Evolutionary conservation across 1,140 invertebrate genomes (phyloP).

Genomic region (Ooceraea biroi): DNA sequence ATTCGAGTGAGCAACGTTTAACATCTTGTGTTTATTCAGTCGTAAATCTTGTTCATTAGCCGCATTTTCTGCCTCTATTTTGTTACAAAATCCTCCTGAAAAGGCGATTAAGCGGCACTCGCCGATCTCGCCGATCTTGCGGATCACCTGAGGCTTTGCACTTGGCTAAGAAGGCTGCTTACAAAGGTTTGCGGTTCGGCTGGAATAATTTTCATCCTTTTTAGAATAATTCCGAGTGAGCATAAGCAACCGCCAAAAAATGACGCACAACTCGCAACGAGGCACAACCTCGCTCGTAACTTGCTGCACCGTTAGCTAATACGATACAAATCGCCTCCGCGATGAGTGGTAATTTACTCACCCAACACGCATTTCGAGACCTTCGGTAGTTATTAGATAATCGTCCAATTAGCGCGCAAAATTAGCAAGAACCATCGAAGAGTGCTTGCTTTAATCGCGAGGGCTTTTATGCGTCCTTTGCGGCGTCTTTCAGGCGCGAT

Average conservation of each 20-base stretch:
- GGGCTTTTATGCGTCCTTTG: no score
- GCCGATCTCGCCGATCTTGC: background rate
- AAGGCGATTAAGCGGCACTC: background rate
- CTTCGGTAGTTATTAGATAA: background rate
- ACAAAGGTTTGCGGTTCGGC: background rate
- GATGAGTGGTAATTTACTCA: constrained; percentile 16
- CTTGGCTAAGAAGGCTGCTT: background rate
- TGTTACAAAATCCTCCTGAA: background rate
- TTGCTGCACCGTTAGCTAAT: constrained; percentile 33
- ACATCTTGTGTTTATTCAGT: background rate
- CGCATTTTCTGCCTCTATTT: background rate
- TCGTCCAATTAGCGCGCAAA: background rate
- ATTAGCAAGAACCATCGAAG: background rate
- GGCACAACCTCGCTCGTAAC: background rate
- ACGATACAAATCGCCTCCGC: background rate
- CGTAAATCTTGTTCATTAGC: background rate
- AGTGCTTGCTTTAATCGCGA: no score
- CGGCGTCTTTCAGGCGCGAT: no score
- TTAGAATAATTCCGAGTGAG: background rate
- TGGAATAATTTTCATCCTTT: background rate
- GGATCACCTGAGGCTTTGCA: background rate
- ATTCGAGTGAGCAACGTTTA: background rate
- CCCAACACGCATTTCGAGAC: background rate
- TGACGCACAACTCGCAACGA: background rate
- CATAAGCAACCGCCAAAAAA: constrained; percentile 9